Percentiles rank a stretch among this genome's conserved stretches.
Evolutionary conservation across 2,888 invertebrate genomes (phyloP).

Genomic region (Machimus atricapillus): DNA sequence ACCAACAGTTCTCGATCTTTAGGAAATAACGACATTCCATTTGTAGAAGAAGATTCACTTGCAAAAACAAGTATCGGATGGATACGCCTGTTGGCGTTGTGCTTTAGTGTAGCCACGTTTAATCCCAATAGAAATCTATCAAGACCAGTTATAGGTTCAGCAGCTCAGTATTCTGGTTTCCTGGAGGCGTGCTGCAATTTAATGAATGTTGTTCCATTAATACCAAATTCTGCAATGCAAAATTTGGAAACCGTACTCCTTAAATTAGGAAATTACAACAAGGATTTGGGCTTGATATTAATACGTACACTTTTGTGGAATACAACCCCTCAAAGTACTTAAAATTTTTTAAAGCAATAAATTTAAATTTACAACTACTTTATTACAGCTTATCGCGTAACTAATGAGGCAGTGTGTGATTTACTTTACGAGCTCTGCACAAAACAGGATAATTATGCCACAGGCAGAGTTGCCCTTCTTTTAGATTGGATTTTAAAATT

Average conservation of each 20-base stretch:
- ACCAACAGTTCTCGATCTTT: slow-evolving; percentile 61
- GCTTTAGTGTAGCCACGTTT: slow-evolving; percentile 67
- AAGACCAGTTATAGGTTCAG: slow-evolving; percentile 67
- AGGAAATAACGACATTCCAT: slow-evolving; percentile 43
- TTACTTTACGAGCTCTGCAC: slow-evolving; percentile 81
- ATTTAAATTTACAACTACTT: background rate
- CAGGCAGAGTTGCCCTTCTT: slow-evolving; percentile 71
- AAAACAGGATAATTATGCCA: slow-evolving; percentile 63
- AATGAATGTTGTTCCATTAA: slow-evolving; percentile 72
- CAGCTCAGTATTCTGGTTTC: slow-evolving; percentile 72
- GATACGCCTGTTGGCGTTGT: slow-evolving; percentile 82
- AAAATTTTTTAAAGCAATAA: background rate
- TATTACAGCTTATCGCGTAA: slow-evolving; percentile 58
- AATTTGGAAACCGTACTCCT: slow-evolving; percentile 74
- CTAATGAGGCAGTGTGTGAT: slow-evolving; percentile 74
- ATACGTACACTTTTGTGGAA: slow-evolving; percentile 69
- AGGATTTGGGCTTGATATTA: slow-evolving; percentile 67
- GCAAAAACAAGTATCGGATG: slow-evolving; percentile 77
- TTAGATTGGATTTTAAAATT: slow-evolving; percentile 73
- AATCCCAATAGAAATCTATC: slow-evolving; percentile 57
- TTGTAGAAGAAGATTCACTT: slow-evolving; percentile 58
- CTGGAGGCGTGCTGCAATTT: slow-evolving; percentile 76
- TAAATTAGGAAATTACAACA: slow-evolving; percentile 72
- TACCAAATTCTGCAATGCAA: slow-evolving; percentile 65
- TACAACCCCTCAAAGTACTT: slow-evolving; percentile 62